These are phyloP conservation scores for Arctopsyche grandis DNA, from an alignment of 1,140 invertebrate genomes.

Conservation along the genomic window DNA sequence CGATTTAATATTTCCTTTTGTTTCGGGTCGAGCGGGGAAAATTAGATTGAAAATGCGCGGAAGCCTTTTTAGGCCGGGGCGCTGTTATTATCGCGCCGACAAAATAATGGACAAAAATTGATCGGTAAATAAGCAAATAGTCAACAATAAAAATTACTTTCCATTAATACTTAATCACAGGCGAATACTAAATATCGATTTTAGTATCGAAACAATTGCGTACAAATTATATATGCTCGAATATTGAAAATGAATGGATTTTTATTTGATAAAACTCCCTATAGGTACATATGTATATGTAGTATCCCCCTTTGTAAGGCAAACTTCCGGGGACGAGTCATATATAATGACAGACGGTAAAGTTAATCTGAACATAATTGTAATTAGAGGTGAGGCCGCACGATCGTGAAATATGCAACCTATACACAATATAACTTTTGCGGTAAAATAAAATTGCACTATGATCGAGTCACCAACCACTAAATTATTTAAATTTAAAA, in stretches of 20 bases:
- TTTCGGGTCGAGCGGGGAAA: constrained; percentile 31
- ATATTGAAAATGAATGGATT: neutral
- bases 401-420: neutral
- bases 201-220: too few species aligned
- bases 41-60: constrained; percentile 18
- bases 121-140: constrained; percentile 22
- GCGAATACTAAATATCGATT: neutral
- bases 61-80: constrained; percentile 20
- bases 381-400: constrained; percentile 29
- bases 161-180: neutral
- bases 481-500: too few species aligned
- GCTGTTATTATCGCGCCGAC: constrained; percentile 35
- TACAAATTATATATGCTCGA: too few species aligned
- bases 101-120: constrained; percentile 34
- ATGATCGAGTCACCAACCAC: too few species aligned
- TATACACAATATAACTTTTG: neutral
- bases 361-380: constrained; percentile 33
- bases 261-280: neutral
- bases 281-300: neutral
- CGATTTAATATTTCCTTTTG: constrained; percentile 31
- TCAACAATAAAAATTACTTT: neutral
- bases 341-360: constrained; percentile 16
- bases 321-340: constrained; percentile 12
- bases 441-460: too few species aligned
- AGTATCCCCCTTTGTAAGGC: neutral